A percentile compares a stretch with the other conserved stretches of the same genome.
Evolutionary conservation across 2,888 invertebrate genomes (phyloP).

Genomic region (Callyntrura sp.): DNA sequence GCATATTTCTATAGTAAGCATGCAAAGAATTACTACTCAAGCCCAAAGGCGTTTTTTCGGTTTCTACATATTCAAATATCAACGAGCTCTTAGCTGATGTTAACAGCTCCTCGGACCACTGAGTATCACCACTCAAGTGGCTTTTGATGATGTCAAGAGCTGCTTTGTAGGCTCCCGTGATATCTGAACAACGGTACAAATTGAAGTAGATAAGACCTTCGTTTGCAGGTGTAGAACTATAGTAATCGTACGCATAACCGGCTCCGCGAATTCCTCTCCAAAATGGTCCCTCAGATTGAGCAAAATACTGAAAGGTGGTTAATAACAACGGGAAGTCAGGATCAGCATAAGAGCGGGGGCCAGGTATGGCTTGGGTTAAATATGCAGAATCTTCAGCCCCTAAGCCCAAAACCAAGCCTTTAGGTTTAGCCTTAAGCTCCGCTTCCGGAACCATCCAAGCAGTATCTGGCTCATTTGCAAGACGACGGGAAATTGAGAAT

Average conservation of each 20-base stretch:
- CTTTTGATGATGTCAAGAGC: constrained; percentile 90
- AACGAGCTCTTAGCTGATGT: constrained; percentile 92
- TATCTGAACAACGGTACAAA: constrained; percentile 92
- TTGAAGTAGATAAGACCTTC: constrained; percentile 91
- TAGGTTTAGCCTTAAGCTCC: constrained; percentile 71
- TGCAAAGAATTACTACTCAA: constrained; percentile 88
- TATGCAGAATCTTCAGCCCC: constrained; percentile 93
- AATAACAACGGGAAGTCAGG: constrained; percentile 90
- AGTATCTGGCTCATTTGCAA: constrained; percentile 81
- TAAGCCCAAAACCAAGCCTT: constrained; percentile 90
- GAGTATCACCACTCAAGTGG: constrained; percentile 87
- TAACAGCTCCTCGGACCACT: constrained; percentile 91
- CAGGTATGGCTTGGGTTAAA: constrained; percentile 89
- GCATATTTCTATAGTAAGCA: constrained; percentile 90
- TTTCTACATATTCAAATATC: constrained; percentile 93
- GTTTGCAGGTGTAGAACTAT: constrained; percentile 88
- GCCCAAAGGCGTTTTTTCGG: constrained; percentile 86
- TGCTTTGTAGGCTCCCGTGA: constrained; percentile 92
- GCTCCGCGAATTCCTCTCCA: constrained; percentile 95
- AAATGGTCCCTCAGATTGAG: constrained; percentile 95
- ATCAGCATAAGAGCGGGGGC: constrained; percentile 88
- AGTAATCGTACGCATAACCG: constrained; percentile 93
- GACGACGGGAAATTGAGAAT: constrained; percentile 46
- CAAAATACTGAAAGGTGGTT: constrained; percentile 94
- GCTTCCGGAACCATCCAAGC: constrained; percentile 79